Conservation (phyloP, 2,888 invertebrate genomes). For the Caenorhabditis afra region DNA sequence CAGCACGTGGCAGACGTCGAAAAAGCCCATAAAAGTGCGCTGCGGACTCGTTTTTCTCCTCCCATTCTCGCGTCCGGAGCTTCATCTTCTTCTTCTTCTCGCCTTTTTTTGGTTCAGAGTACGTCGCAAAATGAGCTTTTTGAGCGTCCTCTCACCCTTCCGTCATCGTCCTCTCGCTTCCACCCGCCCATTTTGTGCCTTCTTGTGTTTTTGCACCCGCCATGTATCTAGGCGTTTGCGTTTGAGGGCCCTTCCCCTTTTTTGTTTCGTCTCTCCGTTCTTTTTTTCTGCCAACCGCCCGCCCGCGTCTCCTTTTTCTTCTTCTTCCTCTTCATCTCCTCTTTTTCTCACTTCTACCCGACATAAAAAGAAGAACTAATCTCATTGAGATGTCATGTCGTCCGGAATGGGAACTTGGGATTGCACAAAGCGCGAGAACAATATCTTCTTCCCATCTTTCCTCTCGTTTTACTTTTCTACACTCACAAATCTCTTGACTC, state of each 20-base stretch:
- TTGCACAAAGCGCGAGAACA: slow-evolving; percentile 6
- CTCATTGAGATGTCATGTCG: slow-evolving; percentile 15
- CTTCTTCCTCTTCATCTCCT: not conserved
- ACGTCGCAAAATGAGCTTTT: slow-evolving; percentile 30
- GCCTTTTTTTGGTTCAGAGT: not conserved
- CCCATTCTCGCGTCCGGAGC: not conserved
- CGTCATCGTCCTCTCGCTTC: not conserved
- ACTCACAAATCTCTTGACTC: not conserved
- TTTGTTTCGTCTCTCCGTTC: slow-evolving; percentile 13
- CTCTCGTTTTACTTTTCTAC: not conserved
- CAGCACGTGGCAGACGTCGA: not conserved
- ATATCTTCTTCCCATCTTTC: not conserved
- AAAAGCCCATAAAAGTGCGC: slow-evolving; percentile 6
- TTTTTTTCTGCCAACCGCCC: slow-evolving; percentile 3
- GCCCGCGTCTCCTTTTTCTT: not conserved
- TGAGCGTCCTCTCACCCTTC: slow-evolving; percentile 13
- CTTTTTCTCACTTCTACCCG: no score
- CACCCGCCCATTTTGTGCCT: slow-evolving; percentile 10
- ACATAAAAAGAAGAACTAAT: slow-evolving; percentile 7
- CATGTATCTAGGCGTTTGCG: slow-evolving; percentile 29
- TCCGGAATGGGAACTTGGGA: not conserved
- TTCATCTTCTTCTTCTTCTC: slow-evolving; percentile 3
- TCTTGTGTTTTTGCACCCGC: slow-evolving; percentile 35
- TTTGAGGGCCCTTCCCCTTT: no score
- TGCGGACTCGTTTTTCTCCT: slow-evolving; percentile 3